Evolutionary conservation across 2,113 vertebrate genomes (phyloP), one percentile per base, ranked within the genome.

Genomic region (Noturus placidus): DNA sequence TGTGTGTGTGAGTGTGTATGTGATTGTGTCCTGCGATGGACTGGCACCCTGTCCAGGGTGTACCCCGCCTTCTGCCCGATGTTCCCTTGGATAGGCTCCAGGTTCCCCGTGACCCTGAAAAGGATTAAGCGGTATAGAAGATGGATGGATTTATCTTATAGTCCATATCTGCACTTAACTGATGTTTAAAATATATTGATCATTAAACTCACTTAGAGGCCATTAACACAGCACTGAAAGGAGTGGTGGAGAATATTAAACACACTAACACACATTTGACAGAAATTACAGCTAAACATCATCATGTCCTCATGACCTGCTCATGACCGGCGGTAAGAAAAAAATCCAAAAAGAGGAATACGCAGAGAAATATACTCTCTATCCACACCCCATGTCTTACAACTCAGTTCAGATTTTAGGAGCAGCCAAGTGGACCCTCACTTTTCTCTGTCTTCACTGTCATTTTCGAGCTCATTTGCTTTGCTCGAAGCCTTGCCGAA

Each of bases 121-220:
- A n/a, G n/a, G n/a, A n/a, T n/a, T n/a, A n/a, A n/a, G n/a, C n/a
- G n/a, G n/a, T n/a, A n/a, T n/a, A n/a, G n/a, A n/a, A n/a, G n/a
- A n/a, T n/a, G n/a, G n/a, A n/a, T n/a, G 17, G 0, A 38, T 35
- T 19, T 3, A 33, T 56, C 27, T 69, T n/a, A 20, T 87, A 86
- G 50, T 91, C 87, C 91, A 57, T 87, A 91, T 63, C 85, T 90
- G 92, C 92, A 94, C 92, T 94, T 92, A 91, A 74, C 89, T 93
- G 90, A 94, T 94, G 88, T 85, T 91, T 72, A 50, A 50, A 50
- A 50, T 52, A 88, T 92, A 93, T 94, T 91, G 92, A 93, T 90
- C 72, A 79, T 11, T 10, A 56, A 54, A 76, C 78, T 33, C 54
- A 50, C 82, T 86, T 76, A 77, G 56, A 83, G 76, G 69, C 78